Evolutionary conservation across 2,113 vertebrate genomes (phyloP).

Genomic region (Chrysemys picta): DNA sequence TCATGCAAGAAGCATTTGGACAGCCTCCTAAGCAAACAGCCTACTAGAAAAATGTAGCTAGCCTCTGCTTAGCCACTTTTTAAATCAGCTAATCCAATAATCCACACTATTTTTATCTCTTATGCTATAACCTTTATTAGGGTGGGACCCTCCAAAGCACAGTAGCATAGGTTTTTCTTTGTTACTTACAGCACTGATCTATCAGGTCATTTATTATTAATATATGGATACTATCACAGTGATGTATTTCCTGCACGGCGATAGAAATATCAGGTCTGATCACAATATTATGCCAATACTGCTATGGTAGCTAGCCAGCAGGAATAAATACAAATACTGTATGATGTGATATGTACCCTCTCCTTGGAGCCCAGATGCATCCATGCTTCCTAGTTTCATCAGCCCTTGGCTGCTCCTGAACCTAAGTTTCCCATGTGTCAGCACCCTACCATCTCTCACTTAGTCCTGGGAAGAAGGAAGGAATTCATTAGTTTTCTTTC

Average conservation of each 20-base stretch:
- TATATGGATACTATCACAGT: neutral
- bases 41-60: neutral
- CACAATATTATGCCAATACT: neutral
- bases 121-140: neutral
- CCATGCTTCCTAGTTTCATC: neutral
- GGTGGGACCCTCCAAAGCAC: neutral
- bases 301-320: neutral
- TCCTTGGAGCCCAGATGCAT: neutral
- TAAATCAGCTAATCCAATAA: conserved; percentile 4
- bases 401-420: neutral
- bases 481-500: neutral
- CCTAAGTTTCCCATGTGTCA: neutral
- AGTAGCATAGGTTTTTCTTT: neutral
- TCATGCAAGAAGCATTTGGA: neutral
- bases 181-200: neutral
- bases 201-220: neutral
- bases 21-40: neutral
- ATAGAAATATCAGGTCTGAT: conserved; percentile 3
- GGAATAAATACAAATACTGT: neutral
- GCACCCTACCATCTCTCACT: neutral
- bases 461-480: neutral
- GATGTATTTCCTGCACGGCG: neutral
- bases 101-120: neutral
- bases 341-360: neutral
- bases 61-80: neutral